Percentiles rank a stretch among this genome's conserved stretches.
phyloP scores from a whole-genome alignment of 2,797 vertebrate species.

The Emydoidea blandingii region DNA sequence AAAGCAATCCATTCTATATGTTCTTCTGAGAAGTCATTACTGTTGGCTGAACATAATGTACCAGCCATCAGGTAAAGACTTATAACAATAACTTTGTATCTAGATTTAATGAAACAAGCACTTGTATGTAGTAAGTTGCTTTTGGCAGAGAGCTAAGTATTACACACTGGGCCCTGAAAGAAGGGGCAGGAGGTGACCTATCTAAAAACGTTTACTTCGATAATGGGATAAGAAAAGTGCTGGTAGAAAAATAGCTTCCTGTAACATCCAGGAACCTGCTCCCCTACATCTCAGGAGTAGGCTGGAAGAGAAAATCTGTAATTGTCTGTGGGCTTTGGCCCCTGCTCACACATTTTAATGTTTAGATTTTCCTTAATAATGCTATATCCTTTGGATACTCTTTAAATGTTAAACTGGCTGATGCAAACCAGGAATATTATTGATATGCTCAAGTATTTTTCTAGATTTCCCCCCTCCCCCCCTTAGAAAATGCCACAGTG shows the following conservation, averaged over 20 bases:
- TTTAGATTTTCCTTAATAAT: neutral
- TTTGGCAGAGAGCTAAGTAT: neutral
- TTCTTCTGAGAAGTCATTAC: neutral
- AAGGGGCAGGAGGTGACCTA: fast-evolving
- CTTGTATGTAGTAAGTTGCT: neutral
- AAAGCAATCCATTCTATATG: neutral
- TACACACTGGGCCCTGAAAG: fast-evolving
- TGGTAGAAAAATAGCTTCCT: neutral
- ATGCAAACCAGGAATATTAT: neutral
- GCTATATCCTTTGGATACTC: neutral
- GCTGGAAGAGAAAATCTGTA: neutral
- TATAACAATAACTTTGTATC: neutral
- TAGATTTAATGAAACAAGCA: neutral
- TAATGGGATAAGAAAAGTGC: neutral
- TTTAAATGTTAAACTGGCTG: neutral
- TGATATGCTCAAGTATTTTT: neutral
- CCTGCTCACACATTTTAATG: neutral
- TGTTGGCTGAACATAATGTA: neutral
- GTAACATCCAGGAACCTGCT: neutral
- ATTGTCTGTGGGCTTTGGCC: neutral
- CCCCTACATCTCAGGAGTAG: neutral
- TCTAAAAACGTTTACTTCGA: neutral
- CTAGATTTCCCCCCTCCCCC: too few relatives aligned
- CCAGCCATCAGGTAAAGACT: neutral
- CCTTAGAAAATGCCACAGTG: neutral